Evolutionary conservation across 2,113 vertebrate genomes (phyloP).

Genomic region (Ibidorhyncha struthersii): DNA sequence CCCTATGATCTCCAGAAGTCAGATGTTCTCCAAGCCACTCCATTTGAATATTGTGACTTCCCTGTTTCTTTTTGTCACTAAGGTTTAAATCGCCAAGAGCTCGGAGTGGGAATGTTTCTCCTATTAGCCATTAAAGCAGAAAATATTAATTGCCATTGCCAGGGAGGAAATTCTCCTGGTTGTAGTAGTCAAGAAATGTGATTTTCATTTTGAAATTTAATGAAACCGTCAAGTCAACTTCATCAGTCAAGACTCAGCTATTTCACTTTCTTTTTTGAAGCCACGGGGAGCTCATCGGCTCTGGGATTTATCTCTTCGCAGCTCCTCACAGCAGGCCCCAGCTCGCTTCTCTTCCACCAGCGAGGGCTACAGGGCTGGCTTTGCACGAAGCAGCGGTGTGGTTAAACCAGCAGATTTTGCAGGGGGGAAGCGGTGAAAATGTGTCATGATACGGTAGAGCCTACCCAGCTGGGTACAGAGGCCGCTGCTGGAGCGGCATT

Average conservation of each 20-base stretch:
- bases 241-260: not conserved
- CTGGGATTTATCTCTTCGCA: not conserved
- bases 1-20: not conserved
- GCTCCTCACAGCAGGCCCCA: not conserved
- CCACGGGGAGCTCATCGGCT: not conserved
- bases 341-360: not conserved
- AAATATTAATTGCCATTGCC: not conserved
- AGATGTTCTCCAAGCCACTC: not conserved
- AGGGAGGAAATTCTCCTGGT: not conserved
- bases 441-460: not conserved
- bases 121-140: not conserved
- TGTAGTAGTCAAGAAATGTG: not conserved
- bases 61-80: not conserved
- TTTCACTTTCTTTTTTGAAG: not conserved
- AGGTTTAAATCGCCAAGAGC: not conserved
- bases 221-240: not conserved
- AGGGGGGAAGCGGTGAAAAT: not conserved
- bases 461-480: not conserved
- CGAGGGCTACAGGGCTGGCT: not conserved
- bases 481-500: not conserved
- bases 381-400: fast-evolving
- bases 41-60: fast-evolving
- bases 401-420: not conserved
- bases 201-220: not conserved
- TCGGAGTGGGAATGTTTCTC: not conserved